Evolutionary conservation across 2,797 vertebrate genomes (phyloP).

Genomic region (Myotis myotis): DNA sequence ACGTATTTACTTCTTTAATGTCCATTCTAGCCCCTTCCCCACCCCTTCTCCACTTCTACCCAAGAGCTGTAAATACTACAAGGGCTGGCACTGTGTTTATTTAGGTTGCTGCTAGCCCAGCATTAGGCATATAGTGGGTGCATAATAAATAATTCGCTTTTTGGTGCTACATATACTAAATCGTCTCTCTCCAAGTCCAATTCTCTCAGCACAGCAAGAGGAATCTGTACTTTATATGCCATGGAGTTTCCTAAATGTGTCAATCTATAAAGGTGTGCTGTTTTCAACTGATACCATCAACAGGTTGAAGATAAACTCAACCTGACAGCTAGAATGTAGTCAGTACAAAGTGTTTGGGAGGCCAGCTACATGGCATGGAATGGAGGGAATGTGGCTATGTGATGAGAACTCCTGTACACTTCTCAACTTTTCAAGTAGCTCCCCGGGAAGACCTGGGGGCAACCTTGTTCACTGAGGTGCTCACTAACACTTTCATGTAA

Average conservation of each 20-base stretch:
- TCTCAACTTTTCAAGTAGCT: constrained; percentile 62
- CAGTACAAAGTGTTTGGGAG: constrained; percentile 59
- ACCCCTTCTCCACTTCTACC: neutral
- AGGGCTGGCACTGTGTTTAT: neutral
- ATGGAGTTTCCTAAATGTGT: constrained; percentile 44
- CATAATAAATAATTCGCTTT: neutral
- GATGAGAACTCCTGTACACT: constrained; percentile 40
- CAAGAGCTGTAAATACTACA: neutral
- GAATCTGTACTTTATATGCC: neutral
- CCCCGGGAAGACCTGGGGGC: constrained; percentile 36
- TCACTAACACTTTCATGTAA: constrained; percentile 49
- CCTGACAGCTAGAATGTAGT: constrained; percentile 65
- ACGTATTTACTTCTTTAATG: neutral
- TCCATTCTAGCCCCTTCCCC: too few species aligned
- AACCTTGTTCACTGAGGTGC: constrained; percentile 35
- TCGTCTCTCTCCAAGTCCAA: neutral
- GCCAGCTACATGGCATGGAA: constrained; percentile 59
- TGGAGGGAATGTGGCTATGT: constrained; percentile 71
- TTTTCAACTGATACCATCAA: constrained; percentile 49
- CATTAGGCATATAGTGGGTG: neutral
- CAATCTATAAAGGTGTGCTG: constrained; percentile 37
- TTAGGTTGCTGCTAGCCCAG: neutral
- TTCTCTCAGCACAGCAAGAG: neutral
- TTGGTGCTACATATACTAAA: neutral
- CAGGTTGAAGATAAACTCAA: constrained; percentile 8